These are phyloP conservation scores for Ceratoteleas bidentatus DNA, from an alignment of 1,140 invertebrate genomes.

Conservation along the genomic window DNA sequence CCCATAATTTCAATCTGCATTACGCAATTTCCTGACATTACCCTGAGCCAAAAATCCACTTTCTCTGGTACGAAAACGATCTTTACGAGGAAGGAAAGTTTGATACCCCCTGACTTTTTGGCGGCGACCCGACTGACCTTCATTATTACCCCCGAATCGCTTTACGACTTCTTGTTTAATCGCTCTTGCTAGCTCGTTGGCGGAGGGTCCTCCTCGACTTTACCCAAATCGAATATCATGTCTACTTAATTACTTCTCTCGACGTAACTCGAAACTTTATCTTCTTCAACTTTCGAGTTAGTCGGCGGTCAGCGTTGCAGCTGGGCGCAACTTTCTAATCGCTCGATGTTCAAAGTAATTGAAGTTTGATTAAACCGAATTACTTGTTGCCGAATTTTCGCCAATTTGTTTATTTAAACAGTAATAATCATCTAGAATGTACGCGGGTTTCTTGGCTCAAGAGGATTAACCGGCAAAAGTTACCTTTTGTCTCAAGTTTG, in stretches of 20 bases:
- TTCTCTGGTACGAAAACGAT: no score
- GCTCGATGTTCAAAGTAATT: slow-evolving; percentile 27
- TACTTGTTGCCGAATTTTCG: background rate
- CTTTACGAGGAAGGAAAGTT: no score
- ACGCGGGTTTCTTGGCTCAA: background rate
- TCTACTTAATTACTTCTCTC: slow-evolving; percentile 24
- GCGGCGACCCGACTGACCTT: background rate
- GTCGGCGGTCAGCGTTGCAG: slow-evolving; percentile 5
- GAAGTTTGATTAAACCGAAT: slow-evolving; percentile 21
- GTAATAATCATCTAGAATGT: slow-evolving; percentile 3
- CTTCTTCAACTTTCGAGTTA: slow-evolving; percentile 25
- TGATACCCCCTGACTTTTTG: no score
- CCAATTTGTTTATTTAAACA: slow-evolving; percentile 21
- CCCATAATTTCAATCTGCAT: no score
- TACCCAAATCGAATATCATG: slow-evolving; percentile 20
- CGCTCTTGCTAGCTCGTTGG: background rate
- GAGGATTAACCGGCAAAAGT: slow-evolving; percentile 13
- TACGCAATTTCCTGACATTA: no score
- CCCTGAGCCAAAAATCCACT: no score
- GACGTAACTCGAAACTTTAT: slow-evolving; percentile 36
- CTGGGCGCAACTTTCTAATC: slow-evolving; percentile 33
- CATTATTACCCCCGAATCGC: slow-evolving; percentile 7
- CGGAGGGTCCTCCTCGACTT: background rate
- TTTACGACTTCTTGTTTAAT: slow-evolving; percentile 23
- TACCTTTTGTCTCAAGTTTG: slow-evolving; percentile 40